Evolutionary conservation across 2,888 invertebrate species (phyloP), one percentile per base, ranked within the genome.

Genomic region (Himalopsyche tibetana): DNA sequence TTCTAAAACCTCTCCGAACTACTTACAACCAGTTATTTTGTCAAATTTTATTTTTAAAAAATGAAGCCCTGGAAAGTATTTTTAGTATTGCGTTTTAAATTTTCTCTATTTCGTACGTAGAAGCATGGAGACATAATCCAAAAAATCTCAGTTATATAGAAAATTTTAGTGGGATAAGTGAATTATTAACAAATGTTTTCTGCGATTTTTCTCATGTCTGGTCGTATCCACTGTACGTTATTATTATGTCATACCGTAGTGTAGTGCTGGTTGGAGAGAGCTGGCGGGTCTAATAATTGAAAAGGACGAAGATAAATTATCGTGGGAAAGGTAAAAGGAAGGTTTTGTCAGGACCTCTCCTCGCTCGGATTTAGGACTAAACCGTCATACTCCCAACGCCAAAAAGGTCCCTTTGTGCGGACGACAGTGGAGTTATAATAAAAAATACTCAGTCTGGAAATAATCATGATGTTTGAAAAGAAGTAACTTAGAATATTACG

Each of bases 291-390:
- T 51, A 51, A 51, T 84, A 84, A 84, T 84, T 81, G 84, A 80
- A 80, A 55, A 51, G 55, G 80, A 84, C 80, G 84, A 84, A 80
- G 84, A 84, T 84, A 80, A 84, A 84, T 84, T 84, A 84, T 84
- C 38, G 80, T 36, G 74, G 74, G 74, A 15, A 74, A 79, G 84
- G 79, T 80, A 84, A 84, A 84, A 80, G 84, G 79, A 84, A 56
- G 80, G 84, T 84, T 84, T 84, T 80, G 84, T 84, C 84, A 84
- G 38, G 15, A 55, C 36, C 36, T 55, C 55, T 55, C 40, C 36
- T 28, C 40, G n/a, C 82, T 83, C 51, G 40, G 79, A 84, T 84
- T 84, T 84, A 80, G 80, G 28, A 84, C 79, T 80, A 55, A 74
- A 74, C 74, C 74, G 74, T 74, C 74, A 74, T 74, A 74, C 74